phyloP scores from a whole-genome alignment of 2,113 vertebrate species.

The Callospermophilus lateralis region DNA sequence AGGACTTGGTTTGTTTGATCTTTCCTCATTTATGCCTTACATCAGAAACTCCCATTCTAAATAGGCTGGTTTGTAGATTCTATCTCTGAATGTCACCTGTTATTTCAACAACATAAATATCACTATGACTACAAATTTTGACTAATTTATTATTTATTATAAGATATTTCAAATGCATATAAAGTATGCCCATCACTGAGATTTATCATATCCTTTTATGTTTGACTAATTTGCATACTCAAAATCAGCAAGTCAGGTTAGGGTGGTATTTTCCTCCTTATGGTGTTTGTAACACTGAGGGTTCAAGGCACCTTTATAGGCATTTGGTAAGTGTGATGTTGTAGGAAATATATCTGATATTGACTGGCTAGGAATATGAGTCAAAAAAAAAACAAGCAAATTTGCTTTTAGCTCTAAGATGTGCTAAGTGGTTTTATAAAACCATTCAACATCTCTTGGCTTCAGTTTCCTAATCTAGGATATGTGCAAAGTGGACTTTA shows the following conservation, averaged over 20 bases:
- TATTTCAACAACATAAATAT: background rate
- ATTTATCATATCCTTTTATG: background rate
- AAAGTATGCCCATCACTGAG: background rate
- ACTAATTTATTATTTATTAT: background rate
- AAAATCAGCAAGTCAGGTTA: background rate
- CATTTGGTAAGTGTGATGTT: background rate
- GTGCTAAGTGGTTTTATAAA: background rate
- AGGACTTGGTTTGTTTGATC: background rate
- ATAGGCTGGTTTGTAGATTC: background rate
- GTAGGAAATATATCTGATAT: background rate
- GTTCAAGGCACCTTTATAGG: background rate
- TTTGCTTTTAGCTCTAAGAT: background rate
- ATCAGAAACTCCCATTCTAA: slow-evolving; percentile 6
- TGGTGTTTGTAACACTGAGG: slow-evolving; percentile 13
- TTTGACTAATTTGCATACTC: background rate
- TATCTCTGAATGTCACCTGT: background rate
- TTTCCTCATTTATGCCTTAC: background rate
- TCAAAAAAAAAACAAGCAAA: slow-evolving; percentile 3
- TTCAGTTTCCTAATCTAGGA: background rate
- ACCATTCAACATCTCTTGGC: background rate
- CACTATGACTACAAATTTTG: background rate
- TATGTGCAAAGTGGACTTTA: background rate
- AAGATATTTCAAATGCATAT: slow-evolving; percentile 35
- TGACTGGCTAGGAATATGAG: background rate
- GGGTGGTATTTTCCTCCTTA: background rate